Conservation (phyloP, 2,888 invertebrate species). For the Myopa testacea region DNA sequence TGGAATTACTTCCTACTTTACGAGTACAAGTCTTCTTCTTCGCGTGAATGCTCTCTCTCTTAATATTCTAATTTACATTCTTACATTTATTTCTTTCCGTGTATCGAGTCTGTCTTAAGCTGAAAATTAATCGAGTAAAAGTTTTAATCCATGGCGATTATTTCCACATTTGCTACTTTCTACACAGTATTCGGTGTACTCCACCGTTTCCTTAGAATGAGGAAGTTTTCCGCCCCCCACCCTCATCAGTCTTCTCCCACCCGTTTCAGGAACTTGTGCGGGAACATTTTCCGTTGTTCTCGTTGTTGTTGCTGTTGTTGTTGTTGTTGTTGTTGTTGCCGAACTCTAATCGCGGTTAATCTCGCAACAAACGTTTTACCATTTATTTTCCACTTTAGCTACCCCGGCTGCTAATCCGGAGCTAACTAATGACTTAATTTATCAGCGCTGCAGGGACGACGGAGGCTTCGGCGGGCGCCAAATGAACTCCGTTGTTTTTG, state of each 20-base stretch:
- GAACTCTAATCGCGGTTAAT: conserved; percentile 66
- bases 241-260: too few species aligned
- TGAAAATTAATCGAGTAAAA: conserved; percentile 51
- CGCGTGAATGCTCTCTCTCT: too few species aligned
- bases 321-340: conserved; percentile 37
- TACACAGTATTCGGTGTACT: conserved; percentile 39
- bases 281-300: background rate
- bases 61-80: too few species aligned
- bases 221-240: background rate
- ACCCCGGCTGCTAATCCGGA: conserved; percentile 44
- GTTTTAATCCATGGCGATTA: conserved; percentile 66
- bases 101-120: background rate
- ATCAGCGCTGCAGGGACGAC: conserved; percentile 64
- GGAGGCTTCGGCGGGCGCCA: conserved; percentile 60
- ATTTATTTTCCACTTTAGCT: conserved; percentile 65
- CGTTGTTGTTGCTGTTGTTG: conserved; percentile 10
- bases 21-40: too few species aligned
- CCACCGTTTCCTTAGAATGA: background rate
- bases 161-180: conserved; percentile 66
- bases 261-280: background rate
- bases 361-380: conserved; percentile 67
- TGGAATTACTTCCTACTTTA: too few species aligned
- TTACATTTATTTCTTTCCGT: background rate
- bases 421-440: conserved; percentile 69
- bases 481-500: conserved; percentile 62